Percentiles rank a stretch among this genome's conserved stretches.
Conservation (phyloP, 2,113 vertebrate species). For the Serranochromis macrocephalus region DNA sequence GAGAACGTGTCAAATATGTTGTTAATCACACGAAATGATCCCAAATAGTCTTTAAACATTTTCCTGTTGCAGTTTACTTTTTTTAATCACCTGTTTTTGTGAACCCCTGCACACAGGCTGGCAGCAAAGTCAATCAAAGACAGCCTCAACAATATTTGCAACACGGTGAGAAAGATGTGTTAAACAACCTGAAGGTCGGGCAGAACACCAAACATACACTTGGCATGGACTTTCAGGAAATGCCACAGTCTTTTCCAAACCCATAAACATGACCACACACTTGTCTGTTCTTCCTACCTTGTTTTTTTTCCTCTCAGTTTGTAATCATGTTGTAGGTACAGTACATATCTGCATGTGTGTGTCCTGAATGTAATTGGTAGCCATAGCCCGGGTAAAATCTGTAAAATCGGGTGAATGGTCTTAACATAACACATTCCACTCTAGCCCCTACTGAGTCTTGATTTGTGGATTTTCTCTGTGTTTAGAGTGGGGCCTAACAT, state of each 20-base stretch:
- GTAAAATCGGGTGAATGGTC: conserved; percentile 26
- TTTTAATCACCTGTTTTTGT: conserved; percentile 13
- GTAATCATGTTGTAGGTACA: not conserved
- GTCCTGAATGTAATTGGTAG: conserved; percentile 19
- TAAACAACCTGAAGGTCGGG: not conserved
- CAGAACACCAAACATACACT: conserved; percentile 12
- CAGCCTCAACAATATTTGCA: not conserved
- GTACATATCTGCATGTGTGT: not conserved
- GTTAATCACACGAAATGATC: not conserved
- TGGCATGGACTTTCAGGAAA: conserved; percentile 39
- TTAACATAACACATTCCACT: conserved; percentile 33
- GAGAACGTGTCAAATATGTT: not conserved
- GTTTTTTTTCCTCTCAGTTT: not conserved
- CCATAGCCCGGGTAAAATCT: conserved; percentile 1
- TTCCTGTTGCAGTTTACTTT: not conserved
- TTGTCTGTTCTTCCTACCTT: conserved; percentile 20
- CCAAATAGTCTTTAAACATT: not conserved
- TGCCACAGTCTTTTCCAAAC: conserved; percentile 37
- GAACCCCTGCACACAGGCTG: not conserved
- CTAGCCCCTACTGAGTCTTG: not conserved
- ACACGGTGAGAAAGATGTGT: not conserved
- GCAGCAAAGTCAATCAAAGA: not conserved
- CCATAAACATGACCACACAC: conserved; percentile 46
- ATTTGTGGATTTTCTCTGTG: conserved; percentile 30
- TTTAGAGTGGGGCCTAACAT: conserved; percentile 27